Percentiles rank a stretch among this genome's conserved stretches.
Conservation (phyloP, 2,113 vertebrate genomes). For the Sula dactylatra region DNA sequence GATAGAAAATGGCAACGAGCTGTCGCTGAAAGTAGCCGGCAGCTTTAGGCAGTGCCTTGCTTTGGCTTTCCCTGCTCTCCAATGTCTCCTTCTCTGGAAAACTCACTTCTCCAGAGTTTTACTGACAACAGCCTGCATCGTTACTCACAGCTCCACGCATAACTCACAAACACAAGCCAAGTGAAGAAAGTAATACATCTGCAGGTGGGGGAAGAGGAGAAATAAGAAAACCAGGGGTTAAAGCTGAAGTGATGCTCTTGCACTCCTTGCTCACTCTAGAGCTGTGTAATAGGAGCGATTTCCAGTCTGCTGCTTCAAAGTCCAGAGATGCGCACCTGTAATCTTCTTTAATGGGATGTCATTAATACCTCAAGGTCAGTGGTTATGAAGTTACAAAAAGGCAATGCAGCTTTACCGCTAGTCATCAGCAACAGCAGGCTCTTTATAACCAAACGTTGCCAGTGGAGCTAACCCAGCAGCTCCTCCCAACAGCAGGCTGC, state of each 20-base stretch:
- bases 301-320: background rate
- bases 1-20: background rate
- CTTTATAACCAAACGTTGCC: background rate
- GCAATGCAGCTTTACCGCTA: rapidly evolving
- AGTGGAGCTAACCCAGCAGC: background rate
- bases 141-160: background rate
- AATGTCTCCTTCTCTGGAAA: background rate
- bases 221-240: background rate
- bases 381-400: no score
- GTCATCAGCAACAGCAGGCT: background rate
- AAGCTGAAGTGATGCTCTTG: background rate
- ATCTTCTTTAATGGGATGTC: background rate
- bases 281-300: background rate
- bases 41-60: background rate
- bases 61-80: background rate
- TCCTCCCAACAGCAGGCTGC: background rate
- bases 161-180: background rate
- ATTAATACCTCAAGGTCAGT: background rate
- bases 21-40: background rate
- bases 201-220: background rate
- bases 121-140: no score
- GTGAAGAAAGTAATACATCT: background rate
- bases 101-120: background rate
- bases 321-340: background rate
- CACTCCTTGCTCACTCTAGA: background rate